Conservation (phyloP, 2,797 vertebrate species). For the Scyliorhinus canicula region DNA sequence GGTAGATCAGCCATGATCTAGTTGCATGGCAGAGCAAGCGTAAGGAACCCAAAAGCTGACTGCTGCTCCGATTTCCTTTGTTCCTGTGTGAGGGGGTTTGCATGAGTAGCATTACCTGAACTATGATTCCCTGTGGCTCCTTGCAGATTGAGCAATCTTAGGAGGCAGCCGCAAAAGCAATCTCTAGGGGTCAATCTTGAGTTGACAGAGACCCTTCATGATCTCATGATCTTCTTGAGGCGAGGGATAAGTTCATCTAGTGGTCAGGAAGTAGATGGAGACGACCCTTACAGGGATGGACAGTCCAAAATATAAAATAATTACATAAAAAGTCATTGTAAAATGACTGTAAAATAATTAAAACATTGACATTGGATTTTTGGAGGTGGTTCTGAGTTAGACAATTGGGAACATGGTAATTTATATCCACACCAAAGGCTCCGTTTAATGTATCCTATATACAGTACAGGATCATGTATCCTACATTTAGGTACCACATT, state of each 20-base stretch:
- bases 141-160: no score
- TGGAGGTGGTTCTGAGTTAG: not conserved
- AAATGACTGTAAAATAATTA: not conserved
- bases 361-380: not conserved
- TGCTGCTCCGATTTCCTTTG: not conserved
- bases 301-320: not conserved
- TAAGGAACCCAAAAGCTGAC: not conserved
- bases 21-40: not conserved
- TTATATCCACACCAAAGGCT: not conserved
- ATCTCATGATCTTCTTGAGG: no score
- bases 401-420: not conserved
- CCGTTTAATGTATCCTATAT: not conserved
- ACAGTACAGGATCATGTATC: no score
- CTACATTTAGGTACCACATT: not conserved
- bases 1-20: not conserved
- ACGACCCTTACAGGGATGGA: no score
- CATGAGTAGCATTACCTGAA: no score
- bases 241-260: no score
- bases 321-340: not conserved
- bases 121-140: no score
- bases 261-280: no score
- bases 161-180: no score
- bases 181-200: no score
- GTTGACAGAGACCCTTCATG: no score
- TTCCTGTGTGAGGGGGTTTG: no score